Conservation (phyloP, 2,888 invertebrate genomes). For the Strigamia maritima region DNA sequence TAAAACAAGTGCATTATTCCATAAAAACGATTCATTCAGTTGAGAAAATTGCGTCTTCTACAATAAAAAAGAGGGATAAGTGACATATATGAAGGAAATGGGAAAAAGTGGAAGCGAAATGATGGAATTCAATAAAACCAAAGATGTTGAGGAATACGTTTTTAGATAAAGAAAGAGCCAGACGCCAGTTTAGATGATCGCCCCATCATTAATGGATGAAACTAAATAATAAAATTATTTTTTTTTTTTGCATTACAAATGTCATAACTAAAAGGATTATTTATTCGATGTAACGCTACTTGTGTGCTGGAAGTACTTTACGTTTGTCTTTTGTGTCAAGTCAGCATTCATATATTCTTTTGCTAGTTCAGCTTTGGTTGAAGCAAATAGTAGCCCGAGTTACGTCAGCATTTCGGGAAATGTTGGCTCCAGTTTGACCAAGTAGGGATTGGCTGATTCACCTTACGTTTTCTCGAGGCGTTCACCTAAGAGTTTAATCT, state of each 20-base stretch:
- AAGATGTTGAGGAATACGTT: not conserved
- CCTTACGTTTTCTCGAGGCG: conserved; percentile 6
- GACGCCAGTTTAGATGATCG: not conserved
- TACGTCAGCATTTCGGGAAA: conserved; percentile 22
- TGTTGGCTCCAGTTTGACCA: conserved; percentile 5
- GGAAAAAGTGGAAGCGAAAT: not conserved
- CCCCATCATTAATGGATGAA: not conserved
- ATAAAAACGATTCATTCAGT: conserved; percentile 1
- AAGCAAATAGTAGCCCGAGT: conserved; percentile 22
- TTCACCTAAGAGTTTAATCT: conserved; percentile 34
- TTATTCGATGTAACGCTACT: not conserved
- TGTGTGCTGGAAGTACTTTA: not conserved
- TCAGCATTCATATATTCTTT: conserved; percentile 28
- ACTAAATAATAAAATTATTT: too few species aligned
- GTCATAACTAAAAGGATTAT: not conserved
- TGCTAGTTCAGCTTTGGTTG: conserved; percentile 23
- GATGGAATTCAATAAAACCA: conserved; percentile 17
- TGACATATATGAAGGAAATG: not conserved
- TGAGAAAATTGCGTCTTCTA: not conserved
- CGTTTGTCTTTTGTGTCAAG: not conserved
- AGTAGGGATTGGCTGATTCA: conserved; percentile 8
- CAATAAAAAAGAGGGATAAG: conserved; percentile 21
- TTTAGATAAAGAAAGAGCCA: not conserved
- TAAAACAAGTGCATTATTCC: conserved; percentile 13
- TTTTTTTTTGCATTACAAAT: not conserved